Evolutionary conservation across 1,140 invertebrate species (phyloP).

Genomic region (Drosophila miranda): DNA sequence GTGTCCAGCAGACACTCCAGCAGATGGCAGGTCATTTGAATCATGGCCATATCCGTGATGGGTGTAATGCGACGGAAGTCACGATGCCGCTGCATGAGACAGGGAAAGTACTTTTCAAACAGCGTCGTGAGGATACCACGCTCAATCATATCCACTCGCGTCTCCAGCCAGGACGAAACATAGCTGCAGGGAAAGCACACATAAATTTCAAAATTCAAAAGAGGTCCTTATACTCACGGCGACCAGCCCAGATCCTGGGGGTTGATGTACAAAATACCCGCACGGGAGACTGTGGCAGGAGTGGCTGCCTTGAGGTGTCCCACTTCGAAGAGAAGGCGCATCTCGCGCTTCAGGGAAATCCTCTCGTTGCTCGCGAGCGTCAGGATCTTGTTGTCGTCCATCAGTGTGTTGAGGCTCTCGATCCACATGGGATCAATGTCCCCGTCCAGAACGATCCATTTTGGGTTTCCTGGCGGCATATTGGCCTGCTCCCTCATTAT

Average conservation of each 20-base stretch:
- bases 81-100: conserved; percentile 90
- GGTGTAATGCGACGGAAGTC: conserved; percentile 96
- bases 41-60: conserved; percentile 94
- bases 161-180: conserved; percentile 96
- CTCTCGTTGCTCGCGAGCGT: conserved; percentile 97
- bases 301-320: conserved; percentile 96
- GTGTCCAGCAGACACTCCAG: conserved; percentile 92
- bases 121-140: conserved; percentile 92
- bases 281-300: conserved; percentile 96
- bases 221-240: conserved; percentile 86
- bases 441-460: conserved; percentile 98
- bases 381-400: conserved; percentile 94
- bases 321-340: conserved; percentile 97
- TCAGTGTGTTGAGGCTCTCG: conserved; percentile 94
- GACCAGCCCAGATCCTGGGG: conserved; percentile 98
- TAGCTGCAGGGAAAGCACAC: conserved; percentile 83
- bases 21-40: conserved; percentile 94
- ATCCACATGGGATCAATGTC: conserved; percentile 99
- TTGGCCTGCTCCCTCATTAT: conserved; percentile 97
- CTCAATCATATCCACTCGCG: conserved; percentile 87
- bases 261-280: conserved; percentile 96
- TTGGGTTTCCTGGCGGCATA: conserved; percentile 88
- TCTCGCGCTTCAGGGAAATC: conserved; percentile 94
- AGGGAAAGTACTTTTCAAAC: conserved; percentile 98
- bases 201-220: not conserved